phyloP scores from a whole-genome alignment of 1,140 invertebrate species.

The Yoshiicerus persimilis region DNA sequence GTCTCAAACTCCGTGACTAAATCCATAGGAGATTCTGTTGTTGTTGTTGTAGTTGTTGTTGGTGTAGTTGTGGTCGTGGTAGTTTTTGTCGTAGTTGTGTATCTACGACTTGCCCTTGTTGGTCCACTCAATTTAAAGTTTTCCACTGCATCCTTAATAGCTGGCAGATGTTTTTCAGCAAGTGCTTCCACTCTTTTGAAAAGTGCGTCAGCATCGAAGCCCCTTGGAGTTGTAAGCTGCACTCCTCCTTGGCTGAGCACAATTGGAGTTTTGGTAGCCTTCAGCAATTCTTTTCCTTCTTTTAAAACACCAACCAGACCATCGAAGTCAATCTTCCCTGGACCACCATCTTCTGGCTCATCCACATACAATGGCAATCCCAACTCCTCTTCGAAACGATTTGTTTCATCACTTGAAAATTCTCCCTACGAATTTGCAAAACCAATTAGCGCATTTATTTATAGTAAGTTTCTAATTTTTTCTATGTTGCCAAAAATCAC shows the following conservation, averaged over 20 bases:
- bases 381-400: conserved; percentile 30
- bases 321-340: not conserved
- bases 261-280: not conserved
- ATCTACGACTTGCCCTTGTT: no score
- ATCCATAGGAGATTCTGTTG: no score
- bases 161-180: not conserved
- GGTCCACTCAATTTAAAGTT: no score
- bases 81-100: no score
- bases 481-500: no score
- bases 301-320: not conserved
- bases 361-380: conserved; percentile 34
- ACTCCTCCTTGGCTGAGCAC: not conserved
- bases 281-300: not conserved
- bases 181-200: not conserved
- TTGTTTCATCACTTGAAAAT: conserved; percentile 26
- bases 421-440: conserved; percentile 37
- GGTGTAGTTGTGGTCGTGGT: no score
- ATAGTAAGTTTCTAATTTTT: not conserved
- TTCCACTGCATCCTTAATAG: no score
- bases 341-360: not conserved
- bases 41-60: no score
- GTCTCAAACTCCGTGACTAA: no score
- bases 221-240: not conserved
- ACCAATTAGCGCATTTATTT: no score
- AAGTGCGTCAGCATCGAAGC: not conserved